Conservation (phyloP, 2,113 vertebrate genomes). For the Sinocyclocheilus grahami region DNA sequence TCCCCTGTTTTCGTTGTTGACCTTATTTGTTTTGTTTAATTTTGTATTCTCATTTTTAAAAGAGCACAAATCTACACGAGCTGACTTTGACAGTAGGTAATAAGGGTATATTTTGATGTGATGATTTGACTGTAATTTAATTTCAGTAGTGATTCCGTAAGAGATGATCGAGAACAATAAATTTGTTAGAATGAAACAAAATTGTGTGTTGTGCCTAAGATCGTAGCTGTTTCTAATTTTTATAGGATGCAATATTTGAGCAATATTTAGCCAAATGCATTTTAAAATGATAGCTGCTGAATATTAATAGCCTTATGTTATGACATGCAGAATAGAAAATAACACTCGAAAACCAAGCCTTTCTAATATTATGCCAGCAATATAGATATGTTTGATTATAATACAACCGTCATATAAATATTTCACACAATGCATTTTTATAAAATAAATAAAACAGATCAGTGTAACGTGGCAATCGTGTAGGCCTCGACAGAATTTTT, state of each 20-base stretch:
- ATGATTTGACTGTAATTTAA: slow-evolving; percentile 99
- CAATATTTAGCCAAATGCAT: slow-evolving; percentile 9
- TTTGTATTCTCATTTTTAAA: slow-evolving; percentile 86
- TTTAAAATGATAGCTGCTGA: slow-evolving; percentile 13
- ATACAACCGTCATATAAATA: background rate
- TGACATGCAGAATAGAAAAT: background rate
- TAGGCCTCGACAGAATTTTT: slow-evolving; percentile 17
- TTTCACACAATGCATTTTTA: background rate
- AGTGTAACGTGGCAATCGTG: background rate
- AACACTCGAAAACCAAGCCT: background rate
- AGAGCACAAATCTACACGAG: slow-evolving; percentile 98
- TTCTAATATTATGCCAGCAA: background rate
- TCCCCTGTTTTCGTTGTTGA: slow-evolving; percentile 52
- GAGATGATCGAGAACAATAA: slow-evolving; percentile 99
- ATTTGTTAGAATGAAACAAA: slow-evolving; percentile 99
- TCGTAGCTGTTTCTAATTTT: slow-evolving; percentile 34
- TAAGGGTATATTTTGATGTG: slow-evolving; percentile 99
- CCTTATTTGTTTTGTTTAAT: slow-evolving; percentile 67
- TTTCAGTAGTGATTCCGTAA: slow-evolving; percentile 99
- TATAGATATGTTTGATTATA: background rate
- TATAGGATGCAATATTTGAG: background rate
- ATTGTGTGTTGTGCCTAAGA: slow-evolving; percentile 84
- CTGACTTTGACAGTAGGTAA: slow-evolving; percentile 96
- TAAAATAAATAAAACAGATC: background rate
- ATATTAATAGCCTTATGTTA: background rate